Evolutionary conservation across 2,113 vertebrate genomes (phyloP), one percentile per base, ranked within the genome.

Genomic region (Asarcornis scutulata): DNA sequence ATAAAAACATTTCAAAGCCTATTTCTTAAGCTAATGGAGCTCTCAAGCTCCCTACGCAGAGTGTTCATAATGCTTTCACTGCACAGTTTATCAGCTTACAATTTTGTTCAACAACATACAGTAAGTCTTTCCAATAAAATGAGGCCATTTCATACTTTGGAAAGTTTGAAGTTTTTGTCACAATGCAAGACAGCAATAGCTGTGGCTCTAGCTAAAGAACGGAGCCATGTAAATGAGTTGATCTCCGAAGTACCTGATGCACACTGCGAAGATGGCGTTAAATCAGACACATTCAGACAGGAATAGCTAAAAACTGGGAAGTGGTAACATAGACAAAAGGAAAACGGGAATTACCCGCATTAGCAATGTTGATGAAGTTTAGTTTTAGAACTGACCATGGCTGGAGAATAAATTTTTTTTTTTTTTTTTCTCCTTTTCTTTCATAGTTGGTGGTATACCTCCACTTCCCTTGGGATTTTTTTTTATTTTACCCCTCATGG

Each of bases 21-120:
- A 34, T 92, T 95, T 83, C 86, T 97, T 93, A 91, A 91, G 63
- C 92, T 97, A 94, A 93, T 14, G 75, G 69, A 84, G 42, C 64
- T 92, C 82, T 93, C 80, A 17, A 83, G 72, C 64, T 90, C 86
- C 64, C 90, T 48, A 20, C 13, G 64, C 78, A 67, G n/a, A 55
- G 6, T n/a, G n/a, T 40, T 86, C 82, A 27, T 31, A 78, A 77
- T 12, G 32, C 89, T 68, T 80, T 75, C 78, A 69, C 40, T 36
- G 25, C 67, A 32, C 34, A 74, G 50, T 79, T 92, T 93, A 88
- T 75, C 83, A 93, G 73, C 29, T 76, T 60, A 63, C 56, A 68
- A 11, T 64, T 92, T 32, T 86, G 89, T 67, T 67, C 67, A 67
- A 64, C 69, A 93, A 60, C 44, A 93, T 14, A 29, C 29, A 60